Conservation (phyloP, 2,113 vertebrate species). For the Saguinus midas region DNA sequence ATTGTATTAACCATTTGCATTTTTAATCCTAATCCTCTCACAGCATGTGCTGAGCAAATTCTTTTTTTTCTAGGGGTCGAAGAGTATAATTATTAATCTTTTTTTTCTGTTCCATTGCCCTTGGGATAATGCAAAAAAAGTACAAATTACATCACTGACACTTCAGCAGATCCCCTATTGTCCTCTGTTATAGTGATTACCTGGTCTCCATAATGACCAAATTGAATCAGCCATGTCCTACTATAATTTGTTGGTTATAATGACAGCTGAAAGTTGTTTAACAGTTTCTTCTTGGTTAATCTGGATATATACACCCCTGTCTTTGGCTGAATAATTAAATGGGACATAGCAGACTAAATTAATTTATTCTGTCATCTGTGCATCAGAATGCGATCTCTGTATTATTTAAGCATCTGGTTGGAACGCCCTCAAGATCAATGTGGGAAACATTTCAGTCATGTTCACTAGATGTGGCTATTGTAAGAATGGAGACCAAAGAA, state of each 20-base stretch:
- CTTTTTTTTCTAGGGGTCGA: not conserved
- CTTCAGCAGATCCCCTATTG: not conserved
- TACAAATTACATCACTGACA: not conserved
- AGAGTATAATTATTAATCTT: not conserved
- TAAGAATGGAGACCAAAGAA: not conserved
- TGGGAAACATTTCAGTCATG: not conserved
- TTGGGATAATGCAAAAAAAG: not conserved
- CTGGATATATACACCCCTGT: not conserved
- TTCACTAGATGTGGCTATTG: not conserved
- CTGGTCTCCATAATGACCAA: not conserved
- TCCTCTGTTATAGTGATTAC: not conserved
- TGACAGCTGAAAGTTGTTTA: not conserved
- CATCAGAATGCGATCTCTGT: not conserved
- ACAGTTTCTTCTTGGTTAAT: constrained; percentile 34
- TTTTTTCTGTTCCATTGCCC: not conserved
- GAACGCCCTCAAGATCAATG: not conserved
- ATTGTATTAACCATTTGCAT: not conserved
- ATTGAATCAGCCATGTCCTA: not conserved
- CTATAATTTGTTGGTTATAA: not conserved
- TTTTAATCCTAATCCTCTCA: constrained; percentile 10
- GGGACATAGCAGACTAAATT: not conserved
- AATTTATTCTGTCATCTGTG: not conserved
- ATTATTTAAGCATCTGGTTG: not conserved
- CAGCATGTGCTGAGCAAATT: not conserved
- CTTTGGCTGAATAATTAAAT: constrained; percentile 3